Evolutionary conservation across 1,140 invertebrate species (phyloP), one percentile per base, ranked within the genome.

Genomic region (Coenobita brevimanus): DNA sequence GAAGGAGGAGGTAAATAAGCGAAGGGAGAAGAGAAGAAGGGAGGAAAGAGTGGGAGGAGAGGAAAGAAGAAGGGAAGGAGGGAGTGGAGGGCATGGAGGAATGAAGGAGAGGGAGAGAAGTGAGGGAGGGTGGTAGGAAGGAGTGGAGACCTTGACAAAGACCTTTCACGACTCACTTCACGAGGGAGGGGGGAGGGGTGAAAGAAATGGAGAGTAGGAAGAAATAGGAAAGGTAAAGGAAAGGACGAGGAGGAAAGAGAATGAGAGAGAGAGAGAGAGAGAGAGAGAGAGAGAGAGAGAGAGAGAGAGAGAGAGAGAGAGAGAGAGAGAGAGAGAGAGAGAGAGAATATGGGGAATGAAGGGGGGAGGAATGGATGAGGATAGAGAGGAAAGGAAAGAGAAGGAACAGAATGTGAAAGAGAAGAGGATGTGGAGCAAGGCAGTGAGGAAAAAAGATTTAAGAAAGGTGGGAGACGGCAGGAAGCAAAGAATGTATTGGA

Each of bases 231-330:
- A 13, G 13, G 67, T 30, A 33, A 24, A 10, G 13, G 13, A 67
- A 10, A 33, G n/a, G 21, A 33, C 10, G 62, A 24, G 27, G 62
- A 8, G 27, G 62, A 33, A 13, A 13, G 21, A 3, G 33, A 21
- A n/a, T 33, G 69, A 38, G 69, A 41, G 6, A 73, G 69, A 36
- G 36, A 41, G 38, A 21, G 71, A 41, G 71, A 41, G 38, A 24
- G 73, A 24, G 27, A 46, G 69, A n/a, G n/a, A n/a, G 64, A 67
- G 64, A 67, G 64, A 67, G 64, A 67, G 64, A 67, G 64, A 67
- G 64, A n/a, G 64, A 67, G 33, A 38, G 41, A 38, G 33, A 33
- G 43, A 17, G 33, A 33, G 33, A 43, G 50, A 21, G n/a, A 33
- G 33, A 43, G 50, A 17, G n/a, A 13, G 15, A 21, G 24, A 10